Conservation (phyloP, 1,140 invertebrate species). For the Drosophila ogumai region DNA sequence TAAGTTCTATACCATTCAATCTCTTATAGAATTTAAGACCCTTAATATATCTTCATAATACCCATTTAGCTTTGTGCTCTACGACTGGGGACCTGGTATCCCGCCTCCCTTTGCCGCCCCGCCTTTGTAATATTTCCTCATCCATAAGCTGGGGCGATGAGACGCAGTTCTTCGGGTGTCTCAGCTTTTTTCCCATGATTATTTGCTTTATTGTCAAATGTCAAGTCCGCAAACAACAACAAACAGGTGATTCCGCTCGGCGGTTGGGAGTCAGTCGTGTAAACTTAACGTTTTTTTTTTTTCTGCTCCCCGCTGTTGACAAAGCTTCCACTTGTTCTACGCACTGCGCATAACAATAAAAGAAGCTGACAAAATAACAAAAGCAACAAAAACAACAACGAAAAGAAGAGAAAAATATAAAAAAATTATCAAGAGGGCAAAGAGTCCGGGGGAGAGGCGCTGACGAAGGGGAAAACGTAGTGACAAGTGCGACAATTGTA, state of each 20-base stretch:
- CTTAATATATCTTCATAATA: slow-evolving; percentile 13
- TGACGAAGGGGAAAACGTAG: slow-evolving; percentile 14
- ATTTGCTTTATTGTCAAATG: slow-evolving; percentile 84
- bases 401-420: slow-evolving; percentile 10
- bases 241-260: slow-evolving; percentile 63
- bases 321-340: slow-evolving; percentile 84
- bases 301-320: slow-evolving; percentile 60
- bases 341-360: slow-evolving; percentile 79
- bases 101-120: not conserved
- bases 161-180: slow-evolving; percentile 37
- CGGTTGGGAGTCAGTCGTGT: slow-evolving; percentile 72
- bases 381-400: slow-evolving; percentile 10
- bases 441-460: not conserved
- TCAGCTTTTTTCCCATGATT: slow-evolving; percentile 82
- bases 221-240: slow-evolving; percentile 69
- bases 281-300: slow-evolving; percentile 73
- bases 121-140: slow-evolving; percentile 27
- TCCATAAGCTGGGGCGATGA: slow-evolving; percentile 25
- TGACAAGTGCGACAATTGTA: slow-evolving; percentile 80
- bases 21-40: not conserved
- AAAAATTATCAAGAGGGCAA: slow-evolving; percentile 3
- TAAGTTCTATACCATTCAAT: not conserved
- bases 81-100: not conserved
- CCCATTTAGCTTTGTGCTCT: slow-evolving; percentile 19
- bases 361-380: slow-evolving; percentile 58